A percentile compares a stretch with the other conserved stretches of the same genome.
Evolutionary conservation across 2,888 invertebrate genomes (phyloP).

Genomic region (Caenorhabditis uteleia): DNA sequence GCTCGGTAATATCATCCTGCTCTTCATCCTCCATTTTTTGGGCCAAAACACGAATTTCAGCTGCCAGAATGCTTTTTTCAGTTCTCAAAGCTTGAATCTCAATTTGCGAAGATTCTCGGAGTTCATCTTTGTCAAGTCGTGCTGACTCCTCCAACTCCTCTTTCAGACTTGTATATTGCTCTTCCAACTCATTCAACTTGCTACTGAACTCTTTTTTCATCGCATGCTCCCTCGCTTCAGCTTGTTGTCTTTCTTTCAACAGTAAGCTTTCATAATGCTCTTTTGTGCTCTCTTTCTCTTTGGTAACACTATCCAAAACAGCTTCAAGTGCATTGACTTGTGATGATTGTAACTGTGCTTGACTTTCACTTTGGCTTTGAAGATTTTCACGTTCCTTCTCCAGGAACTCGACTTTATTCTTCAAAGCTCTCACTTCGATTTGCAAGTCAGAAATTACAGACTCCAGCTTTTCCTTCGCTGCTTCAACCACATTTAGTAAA

Average conservation of each 20-base stretch:
- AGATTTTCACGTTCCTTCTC: slow-evolving; percentile 69
- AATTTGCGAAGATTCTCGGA: slow-evolving; percentile 58
- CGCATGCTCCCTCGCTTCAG: slow-evolving; percentile 65
- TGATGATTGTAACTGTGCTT: slow-evolving; percentile 66
- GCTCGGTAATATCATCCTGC: slow-evolving; percentile 45
- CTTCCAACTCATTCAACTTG: slow-evolving; percentile 68
- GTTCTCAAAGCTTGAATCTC: slow-evolving; percentile 57
- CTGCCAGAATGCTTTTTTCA: slow-evolving; percentile 54
- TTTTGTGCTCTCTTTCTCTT: slow-evolving; percentile 67
- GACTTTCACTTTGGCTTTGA: slow-evolving; percentile 68
- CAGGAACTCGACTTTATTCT: slow-evolving; percentile 67
- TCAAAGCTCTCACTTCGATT: slow-evolving; percentile 65
- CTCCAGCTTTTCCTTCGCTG: slow-evolving; percentile 59
- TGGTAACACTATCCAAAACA: slow-evolving; percentile 67
- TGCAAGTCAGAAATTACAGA: slow-evolving; percentile 65
- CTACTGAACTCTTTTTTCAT: slow-evolving; percentile 66
- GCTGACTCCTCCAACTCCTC: slow-evolving; percentile 62
- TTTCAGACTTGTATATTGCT: slow-evolving; percentile 65
- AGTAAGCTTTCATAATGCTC: slow-evolving; percentile 67
- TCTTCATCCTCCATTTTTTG: slow-evolving; percentile 50
- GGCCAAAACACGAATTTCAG: slow-evolving; percentile 50
- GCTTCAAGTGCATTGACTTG: slow-evolving; percentile 69
- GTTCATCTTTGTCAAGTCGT: slow-evolving; percentile 50
- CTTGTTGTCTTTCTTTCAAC: slow-evolving; percentile 56
- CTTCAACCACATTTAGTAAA: slow-evolving; percentile 59